A percentile compares a stretch with the other conserved stretches of the same genome.
Conservation (phyloP, 1,140 invertebrate genomes). For the Helicoverpa armigera region DNA sequence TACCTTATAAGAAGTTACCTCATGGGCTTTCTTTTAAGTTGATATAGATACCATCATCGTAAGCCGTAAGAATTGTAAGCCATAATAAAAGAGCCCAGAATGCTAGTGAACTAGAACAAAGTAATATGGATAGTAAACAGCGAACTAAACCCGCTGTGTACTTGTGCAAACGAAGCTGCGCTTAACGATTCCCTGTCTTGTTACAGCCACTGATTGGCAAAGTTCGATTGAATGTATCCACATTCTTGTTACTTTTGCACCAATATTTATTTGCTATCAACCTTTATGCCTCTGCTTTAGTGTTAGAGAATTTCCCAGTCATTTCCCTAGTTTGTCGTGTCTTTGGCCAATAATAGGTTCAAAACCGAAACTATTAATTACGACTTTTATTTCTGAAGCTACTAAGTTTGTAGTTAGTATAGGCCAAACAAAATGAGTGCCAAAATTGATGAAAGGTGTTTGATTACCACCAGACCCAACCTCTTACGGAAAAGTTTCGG, state of each 20-base stretch:
- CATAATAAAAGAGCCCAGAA: not conserved
- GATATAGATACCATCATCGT: too few relatives aligned
- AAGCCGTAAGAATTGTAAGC: too few relatives aligned
- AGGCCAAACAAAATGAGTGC: too few relatives aligned
- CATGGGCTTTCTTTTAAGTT: too few relatives aligned
- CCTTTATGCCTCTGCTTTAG: not conserved
- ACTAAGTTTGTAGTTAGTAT: not conserved
- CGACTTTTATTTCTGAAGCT: not conserved
- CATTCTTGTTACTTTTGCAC: slow-evolving; percentile 27
- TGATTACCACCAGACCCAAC: too few relatives aligned
- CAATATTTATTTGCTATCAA: slow-evolving; percentile 34
- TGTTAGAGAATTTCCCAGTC: too few relatives aligned
- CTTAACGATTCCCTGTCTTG: slow-evolving; percentile 48
- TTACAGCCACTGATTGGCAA: slow-evolving; percentile 47
- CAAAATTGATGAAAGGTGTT: too few relatives aligned
- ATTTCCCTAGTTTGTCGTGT: too few relatives aligned
- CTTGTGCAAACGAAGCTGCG: slow-evolving; percentile 44
- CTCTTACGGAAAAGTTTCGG: too few relatives aligned
- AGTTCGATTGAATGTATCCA: slow-evolving; percentile 45
- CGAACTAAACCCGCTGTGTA: slow-evolving; percentile 19
- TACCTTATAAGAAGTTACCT: too few relatives aligned
- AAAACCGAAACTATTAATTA: too few relatives aligned
- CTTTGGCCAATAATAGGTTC: too few relatives aligned
- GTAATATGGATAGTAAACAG: slow-evolving; percentile 34
- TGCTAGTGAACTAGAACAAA: slow-evolving; percentile 24